phyloP scores from a whole-genome alignment of 1,140 invertebrate genomes.

The Solen grandis region DNA sequence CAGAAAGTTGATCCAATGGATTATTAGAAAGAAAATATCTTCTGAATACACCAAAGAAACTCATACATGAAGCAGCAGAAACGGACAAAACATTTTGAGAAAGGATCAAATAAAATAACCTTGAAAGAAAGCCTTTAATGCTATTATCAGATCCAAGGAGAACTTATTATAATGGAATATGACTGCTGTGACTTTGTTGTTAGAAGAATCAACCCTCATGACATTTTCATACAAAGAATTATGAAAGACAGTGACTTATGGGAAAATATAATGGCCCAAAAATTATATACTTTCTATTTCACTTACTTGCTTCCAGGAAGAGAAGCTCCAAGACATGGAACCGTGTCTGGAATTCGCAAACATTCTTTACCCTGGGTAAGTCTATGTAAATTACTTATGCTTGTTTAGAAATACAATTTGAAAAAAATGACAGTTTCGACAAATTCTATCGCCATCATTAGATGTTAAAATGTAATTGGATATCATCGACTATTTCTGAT shows the following conservation, averaged over 20 bases:
- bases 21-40: slow-evolving; percentile 14
- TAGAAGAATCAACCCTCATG: slow-evolving; percentile 4
- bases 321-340: slow-evolving; percentile 5
- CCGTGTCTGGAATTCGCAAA: slow-evolving; percentile 19
- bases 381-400: no score
- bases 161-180: slow-evolving; percentile 15
- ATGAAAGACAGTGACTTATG: neutral
- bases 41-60: neutral
- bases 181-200: slow-evolving; percentile 17
- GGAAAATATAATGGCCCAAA: slow-evolving; percentile 6
- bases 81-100: neutral
- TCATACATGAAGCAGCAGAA: neutral
- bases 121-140: neutral
- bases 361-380: slow-evolving; percentile 37
- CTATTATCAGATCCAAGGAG: slow-evolving; percentile 25
- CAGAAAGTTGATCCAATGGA: neutral
- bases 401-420: no score
- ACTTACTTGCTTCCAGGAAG: neutral
- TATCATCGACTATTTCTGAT: no score
- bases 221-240: slow-evolving; percentile 1
- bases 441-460: no score
- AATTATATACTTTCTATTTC: slow-evolving; percentile 12
- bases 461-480: no score
- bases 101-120: neutral
- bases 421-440: no score